phyloP scores from a whole-genome alignment of 2,888 invertebrate species.

The Gasteruption jaculator region DNA sequence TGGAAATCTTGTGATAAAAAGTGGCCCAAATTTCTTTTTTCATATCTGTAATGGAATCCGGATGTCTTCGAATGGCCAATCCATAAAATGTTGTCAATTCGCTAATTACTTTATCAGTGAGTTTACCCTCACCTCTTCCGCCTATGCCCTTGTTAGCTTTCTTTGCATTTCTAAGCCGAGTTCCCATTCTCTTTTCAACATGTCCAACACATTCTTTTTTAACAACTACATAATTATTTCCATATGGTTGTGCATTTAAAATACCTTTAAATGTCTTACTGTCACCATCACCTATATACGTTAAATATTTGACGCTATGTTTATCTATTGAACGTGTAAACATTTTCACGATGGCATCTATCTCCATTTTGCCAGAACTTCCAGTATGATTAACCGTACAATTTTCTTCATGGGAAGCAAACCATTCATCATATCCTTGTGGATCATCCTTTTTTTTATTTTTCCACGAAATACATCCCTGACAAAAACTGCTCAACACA shows the following conservation, averaged over 20 bases:
- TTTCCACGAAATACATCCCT: too few relatives aligned
- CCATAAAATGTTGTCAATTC: conserved; percentile 30
- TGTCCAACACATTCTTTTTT: conserved; percentile 19
- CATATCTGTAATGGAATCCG: conserved; percentile 25
- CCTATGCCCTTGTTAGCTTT: conserved; percentile 16
- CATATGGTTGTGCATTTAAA: conserved; percentile 17
- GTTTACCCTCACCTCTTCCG: conserved; percentile 19
- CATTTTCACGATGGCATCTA: conserved; percentile 18
- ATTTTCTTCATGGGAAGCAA: too few relatives aligned
- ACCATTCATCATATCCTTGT: too few relatives aligned
- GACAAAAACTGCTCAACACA: too few relatives aligned
- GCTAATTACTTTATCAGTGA: conserved; percentile 27
- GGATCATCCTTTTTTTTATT: too few relatives aligned
- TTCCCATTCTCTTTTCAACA: conserved; percentile 23
- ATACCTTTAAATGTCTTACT: conserved; percentile 20
- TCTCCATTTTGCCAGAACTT: conserved; percentile 18
- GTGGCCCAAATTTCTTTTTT: conserved; percentile 30
- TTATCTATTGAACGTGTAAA: conserved; percentile 19
- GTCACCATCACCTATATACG: conserved; percentile 19
- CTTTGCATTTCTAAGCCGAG: conserved; percentile 16
- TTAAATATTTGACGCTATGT: conserved; percentile 14
- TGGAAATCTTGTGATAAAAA: conserved; percentile 27
- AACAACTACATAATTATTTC: conserved; percentile 5
- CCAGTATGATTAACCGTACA: conserved; percentile 16
- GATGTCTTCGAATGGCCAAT: conserved; percentile 27